Percentiles rank a stretch among this genome's conserved stretches.
Evolutionary conservation across 2,113 vertebrate species (phyloP).

Genomic region (Semicossyphus pulcher): DNA sequence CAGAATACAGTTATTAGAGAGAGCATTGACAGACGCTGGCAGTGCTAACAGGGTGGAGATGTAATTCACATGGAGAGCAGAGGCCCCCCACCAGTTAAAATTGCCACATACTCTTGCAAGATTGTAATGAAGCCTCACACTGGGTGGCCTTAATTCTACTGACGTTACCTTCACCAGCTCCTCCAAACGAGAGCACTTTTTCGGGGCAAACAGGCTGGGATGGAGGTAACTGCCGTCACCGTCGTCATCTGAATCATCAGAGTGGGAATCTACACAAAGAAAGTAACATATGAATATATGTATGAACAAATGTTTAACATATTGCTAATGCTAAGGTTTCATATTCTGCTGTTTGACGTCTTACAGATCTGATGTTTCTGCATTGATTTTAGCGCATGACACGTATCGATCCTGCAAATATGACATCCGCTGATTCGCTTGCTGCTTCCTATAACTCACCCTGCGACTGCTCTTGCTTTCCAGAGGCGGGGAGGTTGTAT

Average conservation of each 20-base stretch:
- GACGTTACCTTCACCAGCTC: conserved; percentile 92
- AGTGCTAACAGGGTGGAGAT: not conserved
- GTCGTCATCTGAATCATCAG: conserved; percentile 88
- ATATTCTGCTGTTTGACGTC: too few species aligned
- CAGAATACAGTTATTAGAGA: conserved; percentile 26
- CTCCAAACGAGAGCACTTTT: conserved; percentile 91
- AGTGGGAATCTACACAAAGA: conserved; percentile 79
- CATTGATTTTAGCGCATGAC: not conserved
- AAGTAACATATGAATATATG: conserved; percentile 1
- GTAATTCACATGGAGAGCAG: conserved; percentile 7
- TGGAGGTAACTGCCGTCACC: conserved; percentile 93
- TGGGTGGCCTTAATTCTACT: not conserved
- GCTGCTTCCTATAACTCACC: conserved; percentile 74
- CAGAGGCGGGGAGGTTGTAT: conserved; percentile 84
- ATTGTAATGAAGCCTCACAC: not conserved
- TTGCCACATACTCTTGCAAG: not conserved
- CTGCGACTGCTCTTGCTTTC: conserved; percentile 83
- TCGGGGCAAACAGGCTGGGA: conserved; percentile 95
- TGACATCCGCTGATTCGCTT: not conserved
- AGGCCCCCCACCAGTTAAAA: not conserved
- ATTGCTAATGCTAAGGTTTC: not conserved
- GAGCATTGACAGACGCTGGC: not conserved
- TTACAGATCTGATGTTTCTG: conserved; percentile 6
- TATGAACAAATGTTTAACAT: not conserved
- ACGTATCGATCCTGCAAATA: not conserved